Conservation (phyloP, 92 coral and sea anemone species). For the Meandrina meandrites region DNA sequence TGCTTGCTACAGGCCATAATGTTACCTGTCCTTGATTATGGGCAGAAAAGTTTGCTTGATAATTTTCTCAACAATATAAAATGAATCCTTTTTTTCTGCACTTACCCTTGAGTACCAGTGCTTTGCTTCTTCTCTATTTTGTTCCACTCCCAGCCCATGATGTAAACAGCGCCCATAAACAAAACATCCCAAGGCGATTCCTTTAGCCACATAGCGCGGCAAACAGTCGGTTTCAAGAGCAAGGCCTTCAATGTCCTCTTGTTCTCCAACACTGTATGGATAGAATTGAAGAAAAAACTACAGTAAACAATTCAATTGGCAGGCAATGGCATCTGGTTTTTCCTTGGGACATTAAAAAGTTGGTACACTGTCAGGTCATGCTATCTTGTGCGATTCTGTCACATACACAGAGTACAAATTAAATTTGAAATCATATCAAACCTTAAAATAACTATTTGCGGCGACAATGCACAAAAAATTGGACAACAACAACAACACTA, state of each 20-base stretch:
- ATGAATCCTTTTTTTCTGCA: not conserved
- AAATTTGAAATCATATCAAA: no score
- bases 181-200: slow-evolving; percentile 91
- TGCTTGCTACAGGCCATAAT: no score
- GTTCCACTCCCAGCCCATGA: slow-evolving; percentile 86
- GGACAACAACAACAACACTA: no score
- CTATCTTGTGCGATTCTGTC: no score
- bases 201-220: slow-evolving; percentile 89
- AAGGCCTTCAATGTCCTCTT: slow-evolving; percentile 84
- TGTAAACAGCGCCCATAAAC: slow-evolving; percentile 90
- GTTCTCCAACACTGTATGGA: slow-evolving; percentile 83
- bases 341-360: no score
- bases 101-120: slow-evolving; percentile 89
- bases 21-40: no score
- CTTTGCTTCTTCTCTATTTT: slow-evolving; percentile 70
- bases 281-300: not conserved
- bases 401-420: no score
- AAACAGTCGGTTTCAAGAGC: slow-evolving; percentile 92
- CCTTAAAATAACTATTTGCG: no score
- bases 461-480: no score
- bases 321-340: not conserved
- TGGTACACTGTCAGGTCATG: no score
- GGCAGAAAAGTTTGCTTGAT: no score
- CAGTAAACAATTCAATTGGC: not conserved
- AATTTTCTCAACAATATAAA: no score